phyloP scores from a whole-genome alignment of 2,797 vertebrate species.

The Bufotes viridis region DNA sequence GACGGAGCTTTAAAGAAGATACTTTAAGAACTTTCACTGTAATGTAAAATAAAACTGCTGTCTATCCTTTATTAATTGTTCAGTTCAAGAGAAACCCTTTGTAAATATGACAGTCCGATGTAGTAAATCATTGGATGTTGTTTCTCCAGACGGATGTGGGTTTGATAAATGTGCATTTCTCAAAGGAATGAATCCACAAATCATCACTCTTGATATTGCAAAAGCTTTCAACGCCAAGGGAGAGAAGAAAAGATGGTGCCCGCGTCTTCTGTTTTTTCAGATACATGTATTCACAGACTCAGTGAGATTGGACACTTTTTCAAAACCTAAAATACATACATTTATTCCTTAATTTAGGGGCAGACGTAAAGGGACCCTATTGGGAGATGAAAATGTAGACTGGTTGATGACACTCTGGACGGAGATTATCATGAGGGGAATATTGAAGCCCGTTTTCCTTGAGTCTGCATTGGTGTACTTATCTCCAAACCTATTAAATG shows the following conservation, averaged over 20 bases:
- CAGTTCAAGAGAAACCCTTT: neutral
- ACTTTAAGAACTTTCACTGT: neutral
- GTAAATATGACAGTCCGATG: neutral
- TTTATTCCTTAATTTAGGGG: neutral
- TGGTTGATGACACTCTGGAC: too few relatives aligned
- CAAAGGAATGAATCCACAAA: neutral
- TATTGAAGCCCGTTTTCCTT: neutral
- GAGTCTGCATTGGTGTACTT: too few relatives aligned
- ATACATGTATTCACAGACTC: neutral
- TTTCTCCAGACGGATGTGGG: neutral
- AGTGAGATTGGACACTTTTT: too few relatives aligned
- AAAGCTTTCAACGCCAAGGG: neutral
- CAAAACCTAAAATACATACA: neutral
- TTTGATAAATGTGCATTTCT: constrained; percentile 12
- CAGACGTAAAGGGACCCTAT: neutral
- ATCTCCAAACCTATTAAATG: too few relatives aligned
- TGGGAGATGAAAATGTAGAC: neutral
- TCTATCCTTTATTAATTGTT: neutral
- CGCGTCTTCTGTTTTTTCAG: neutral
- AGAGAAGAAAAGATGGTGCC: neutral
- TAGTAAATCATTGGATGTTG: neutral
- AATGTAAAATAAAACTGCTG: neutral
- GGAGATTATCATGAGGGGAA: too few relatives aligned
- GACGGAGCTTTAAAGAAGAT: too few relatives aligned
- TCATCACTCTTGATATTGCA: neutral